Base-by-base conservation (phyloP, 2,797 vertebrate species). In the Scleropages formosus region DNA sequence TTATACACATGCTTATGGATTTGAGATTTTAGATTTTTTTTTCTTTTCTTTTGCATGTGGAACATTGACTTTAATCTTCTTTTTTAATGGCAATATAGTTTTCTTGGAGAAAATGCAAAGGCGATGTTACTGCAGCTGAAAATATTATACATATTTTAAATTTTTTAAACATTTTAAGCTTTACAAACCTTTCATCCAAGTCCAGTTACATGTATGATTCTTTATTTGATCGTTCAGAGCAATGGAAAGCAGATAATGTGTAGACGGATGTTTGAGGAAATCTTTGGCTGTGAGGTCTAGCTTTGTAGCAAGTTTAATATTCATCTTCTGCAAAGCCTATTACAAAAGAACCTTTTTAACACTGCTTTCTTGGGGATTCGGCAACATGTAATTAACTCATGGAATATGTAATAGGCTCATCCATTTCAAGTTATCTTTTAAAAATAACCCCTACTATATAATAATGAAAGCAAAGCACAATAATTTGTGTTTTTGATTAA, bases 321-420 rank as follows among this genome's bases (percentile, higher is more conserved):
- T 4, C 24, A 22, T 51, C 46, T 56, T 15, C 46, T 22, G 46
- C 26, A 51, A 69, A 69, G 22, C 46, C 66, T 24, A 15, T 51
- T 24, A 7, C 22, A 49, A 20, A 49, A 69, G 51, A 20, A 47
- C 46, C 10, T 53, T 70, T 53, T 24, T 18, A 13, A 56, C 11
- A 12, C 18, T 11, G 18, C 2, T 18, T 56, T 3, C 3, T 18
- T 56, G 53, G 12, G 53, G 12, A 12, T 70, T 20, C 24, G 49
- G n/a, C 44, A 47, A 47, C 66, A 68, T 49, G 53, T 53, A 70
- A 70, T 70, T 51, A 70, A 53, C 49, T 70, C 20, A 24, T 70
- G 49, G 67, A 70, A 26, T 56, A 70, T 70, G 70, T 56, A 53
- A 26, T 3, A 70, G 67, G 15, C 49, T 16, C 13, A 24, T 53